Base-by-base conservation (phyloP, 2,113 vertebrate genomes). In the Tor tambroides region DNA sequence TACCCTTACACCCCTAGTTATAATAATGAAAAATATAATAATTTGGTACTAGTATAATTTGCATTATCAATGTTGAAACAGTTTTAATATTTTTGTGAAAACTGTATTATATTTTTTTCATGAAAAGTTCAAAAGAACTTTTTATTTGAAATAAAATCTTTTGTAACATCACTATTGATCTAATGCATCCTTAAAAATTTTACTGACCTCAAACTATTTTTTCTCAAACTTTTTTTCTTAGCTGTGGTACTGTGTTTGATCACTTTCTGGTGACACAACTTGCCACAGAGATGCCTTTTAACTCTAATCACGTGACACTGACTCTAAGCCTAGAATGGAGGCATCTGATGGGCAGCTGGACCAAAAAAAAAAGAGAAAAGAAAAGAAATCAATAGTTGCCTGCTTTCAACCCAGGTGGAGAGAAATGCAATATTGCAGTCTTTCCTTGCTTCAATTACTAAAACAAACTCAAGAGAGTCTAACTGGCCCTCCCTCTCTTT, bases 391-490 rank as follows among this genome's bases (percentile, higher is more conserved):
- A 28, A 46, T 80, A 56, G 46, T 28, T 86, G 85, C n/a, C 38
- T 17, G 23, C 28, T 49, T 80, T 54, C n/a, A 88, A 41, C 28
- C 14, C 17, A 78, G 59, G 56, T 38, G 1, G 26, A 76, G 30
- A 76, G 59, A 43, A 76, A 76, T 85, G 21, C 71, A 82, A 61
- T 56, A 35, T 54, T 85, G 71, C 78, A 80, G 80, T 26, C 15
- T 59, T 41, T 54, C n/a, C 19, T 56, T 84, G 49, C 80, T 88
- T 91, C 89, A 84, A 84, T 87, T 90, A 83, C 67, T 82, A 71
- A 88, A 88, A 92, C 91, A 90, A 92, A 89, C 89, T 88, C 82
- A n/a, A 77, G 78, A 86, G 82, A 46, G 77, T 84, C 28, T 28
- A 38, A 38, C 32, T 23, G 30, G 28, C 46, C 82, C 32, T 51